These are phyloP conservation scores for Tonatia bakeri DNA, from an alignment of 2,113 vertebrate genomes.

Conservation along the genomic window DNA sequence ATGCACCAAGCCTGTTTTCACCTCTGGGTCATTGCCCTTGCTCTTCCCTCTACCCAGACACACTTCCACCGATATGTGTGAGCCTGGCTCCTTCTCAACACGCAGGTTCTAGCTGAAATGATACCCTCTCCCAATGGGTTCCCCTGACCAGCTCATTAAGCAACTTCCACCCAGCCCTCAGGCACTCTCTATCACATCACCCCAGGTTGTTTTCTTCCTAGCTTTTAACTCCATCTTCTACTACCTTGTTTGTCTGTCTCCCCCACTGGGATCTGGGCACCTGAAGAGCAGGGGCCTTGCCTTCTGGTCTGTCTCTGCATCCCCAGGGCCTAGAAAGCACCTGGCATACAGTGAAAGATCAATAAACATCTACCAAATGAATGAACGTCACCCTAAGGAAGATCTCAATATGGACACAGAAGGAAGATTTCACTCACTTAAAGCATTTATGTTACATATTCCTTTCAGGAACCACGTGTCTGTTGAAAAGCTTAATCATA, in stretches of 20 bases:
- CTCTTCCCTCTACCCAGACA: neutral
- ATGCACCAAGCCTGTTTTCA: neutral
- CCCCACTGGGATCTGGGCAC: neutral
- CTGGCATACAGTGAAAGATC: neutral
- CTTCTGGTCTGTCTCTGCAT: neutral
- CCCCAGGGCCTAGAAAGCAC: neutral
- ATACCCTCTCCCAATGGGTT: neutral
- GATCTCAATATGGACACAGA: neutral
- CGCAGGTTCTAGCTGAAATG: neutral
- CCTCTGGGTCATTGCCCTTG: neutral
- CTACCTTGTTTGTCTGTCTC: neutral
- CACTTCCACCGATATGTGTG: neutral
- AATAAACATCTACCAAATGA: neutral
- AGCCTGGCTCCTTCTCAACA: neutral
- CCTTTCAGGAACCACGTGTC: neutral
- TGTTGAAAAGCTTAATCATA: neutral
- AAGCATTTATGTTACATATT: neutral
- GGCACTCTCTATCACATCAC: neutral
- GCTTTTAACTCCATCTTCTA: neutral
- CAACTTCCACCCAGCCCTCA: neutral
- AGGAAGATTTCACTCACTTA: neutral
- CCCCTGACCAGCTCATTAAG: neutral
- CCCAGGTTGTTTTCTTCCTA: neutral
- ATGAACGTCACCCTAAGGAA: neutral
- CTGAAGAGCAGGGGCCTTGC: neutral